A percentile compares a stretch with the other conserved stretches of the same genome.
Evolutionary conservation across 2,113 vertebrate genomes (phyloP).

Genomic region (Pampusana beccarii): DNA sequence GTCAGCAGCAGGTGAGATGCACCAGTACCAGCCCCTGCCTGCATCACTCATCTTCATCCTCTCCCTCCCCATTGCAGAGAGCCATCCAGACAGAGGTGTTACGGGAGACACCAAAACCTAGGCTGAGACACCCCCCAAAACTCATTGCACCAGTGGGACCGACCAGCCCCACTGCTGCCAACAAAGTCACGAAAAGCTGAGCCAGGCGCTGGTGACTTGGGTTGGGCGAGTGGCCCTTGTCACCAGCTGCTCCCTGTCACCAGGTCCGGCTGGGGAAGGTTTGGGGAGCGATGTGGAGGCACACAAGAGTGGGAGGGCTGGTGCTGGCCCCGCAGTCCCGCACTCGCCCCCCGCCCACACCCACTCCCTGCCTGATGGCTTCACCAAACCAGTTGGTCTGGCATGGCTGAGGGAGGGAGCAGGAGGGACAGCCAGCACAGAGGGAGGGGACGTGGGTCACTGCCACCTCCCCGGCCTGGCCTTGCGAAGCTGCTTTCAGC

Average conservation of each 20-base stretch:
- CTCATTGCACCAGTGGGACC: not conserved
- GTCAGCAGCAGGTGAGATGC: rapidly evolving
- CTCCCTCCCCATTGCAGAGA: not conserved
- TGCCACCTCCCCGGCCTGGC: not conserved
- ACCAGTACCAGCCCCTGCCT: not conserved
- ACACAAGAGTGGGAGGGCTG: not conserved
- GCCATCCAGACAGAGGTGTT: not conserved
- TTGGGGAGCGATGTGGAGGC: not conserved
- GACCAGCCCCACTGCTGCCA: not conserved
- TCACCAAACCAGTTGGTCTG: slow-evolving; percentile 74
- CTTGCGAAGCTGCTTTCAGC: rapidly evolving
- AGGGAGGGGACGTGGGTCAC: slow-evolving; percentile 44
- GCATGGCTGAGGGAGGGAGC: slow-evolving; percentile 61
- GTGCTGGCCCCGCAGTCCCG: not conserved
- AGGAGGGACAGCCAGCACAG: not conserved
- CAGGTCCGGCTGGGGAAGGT: not conserved
- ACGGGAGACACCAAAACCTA: not conserved
- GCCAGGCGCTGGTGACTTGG: rapidly evolving
- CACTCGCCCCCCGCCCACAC: not conserved
- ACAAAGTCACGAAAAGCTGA: not conserved
- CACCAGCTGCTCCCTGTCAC: not conserved
- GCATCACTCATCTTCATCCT: not conserved
- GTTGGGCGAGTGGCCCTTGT: not conserved
- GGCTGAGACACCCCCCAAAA: not conserved
- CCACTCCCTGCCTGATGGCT: slow-evolving; percentile 35